Evolutionary conservation across 2,113 vertebrate species (phyloP), one percentile per base, ranked within the genome.

Genomic region (Leptobrachium ailaonicum): DNA sequence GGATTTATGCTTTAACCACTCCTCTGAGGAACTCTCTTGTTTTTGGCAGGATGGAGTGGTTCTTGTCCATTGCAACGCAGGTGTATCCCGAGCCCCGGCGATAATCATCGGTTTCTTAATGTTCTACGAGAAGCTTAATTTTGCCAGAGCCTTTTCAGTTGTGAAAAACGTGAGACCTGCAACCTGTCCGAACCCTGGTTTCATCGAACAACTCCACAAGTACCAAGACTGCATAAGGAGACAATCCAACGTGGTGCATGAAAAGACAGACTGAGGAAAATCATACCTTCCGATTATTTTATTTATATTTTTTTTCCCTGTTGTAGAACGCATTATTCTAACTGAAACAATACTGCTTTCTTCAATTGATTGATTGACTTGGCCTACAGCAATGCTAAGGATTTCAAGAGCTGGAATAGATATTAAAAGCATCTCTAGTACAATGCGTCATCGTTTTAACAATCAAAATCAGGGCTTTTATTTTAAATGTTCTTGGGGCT

Each of bases 21-120:
- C 47, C 47, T 5, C 47, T 50, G 47, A 50, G 8, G 47, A 50
- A 4, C 4, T 50, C 47, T 60, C 13, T 60, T 60, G 9, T 4
- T 88, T 41, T 83, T 84, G 81, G 85, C 79, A 99, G 98, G 95
- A 91, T 81, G 95, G 96, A 0, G 93, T 95, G 54, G 95, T 98
- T 13, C 86, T 99, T 82, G 95, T 98, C 75, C 98, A 99, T 87
- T 98, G 98, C 68, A 99, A 99, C 10, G 90, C 96, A 8, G 98
- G 97, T 50, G 94, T 97, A 75, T 99, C 98, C 40, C 93, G 97
- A 43, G 95, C 96, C 4, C 95, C 96, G 0, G 91, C 96, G 0
- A 85, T 99, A 69, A 87, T 97, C 81, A 95, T 94, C 41, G 97
- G 96, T 68, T 99, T 97, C 88, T 88, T 99, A 76, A 99, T 99